Conservation (phyloP, 2,797 vertebrate genomes). For the Oreochromis grahami region DNA sequence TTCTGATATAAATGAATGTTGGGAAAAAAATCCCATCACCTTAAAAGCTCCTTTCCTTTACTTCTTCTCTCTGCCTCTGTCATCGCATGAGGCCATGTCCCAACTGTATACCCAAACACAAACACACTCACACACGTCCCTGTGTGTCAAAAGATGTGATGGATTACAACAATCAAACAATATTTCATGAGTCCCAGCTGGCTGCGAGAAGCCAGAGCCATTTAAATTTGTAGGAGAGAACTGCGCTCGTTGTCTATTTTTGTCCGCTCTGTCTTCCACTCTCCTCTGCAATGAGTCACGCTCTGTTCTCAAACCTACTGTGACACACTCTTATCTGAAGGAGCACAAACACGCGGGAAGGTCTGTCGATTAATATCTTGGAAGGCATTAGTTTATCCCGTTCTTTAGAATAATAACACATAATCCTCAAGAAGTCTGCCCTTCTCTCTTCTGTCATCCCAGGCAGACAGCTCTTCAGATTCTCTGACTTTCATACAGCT, state of each 20-base stretch:
- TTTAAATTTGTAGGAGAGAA: conserved; percentile 68
- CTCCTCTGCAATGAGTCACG: conserved; percentile 33
- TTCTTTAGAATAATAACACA: background rate
- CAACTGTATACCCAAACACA: conserved; percentile 29
- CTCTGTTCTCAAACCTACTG: conserved; percentile 7
- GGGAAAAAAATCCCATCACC: background rate
- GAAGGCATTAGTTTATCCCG: background rate
- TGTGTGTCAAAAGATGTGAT: conserved; percentile 64
- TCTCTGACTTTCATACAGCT: background rate
- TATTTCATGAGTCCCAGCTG: conserved; percentile 69
- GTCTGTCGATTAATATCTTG: background rate
- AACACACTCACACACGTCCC: conserved; percentile 21
- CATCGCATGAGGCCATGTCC: conserved; percentile 44
- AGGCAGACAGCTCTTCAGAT: background rate
- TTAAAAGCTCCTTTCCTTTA: background rate
- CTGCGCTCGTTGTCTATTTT: conserved; percentile 65
- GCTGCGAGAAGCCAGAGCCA: conserved; percentile 49
- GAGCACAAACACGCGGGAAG: background rate
- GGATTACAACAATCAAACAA: conserved; percentile 71
- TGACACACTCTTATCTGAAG: conserved; percentile 7
- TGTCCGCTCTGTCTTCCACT: conserved; percentile 43
- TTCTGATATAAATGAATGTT: background rate
- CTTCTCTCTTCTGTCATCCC: background rate
- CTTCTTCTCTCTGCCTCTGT: background rate
- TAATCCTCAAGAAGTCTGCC: background rate